phyloP scores from a whole-genome alignment of 2,888 invertebrate genomes.

The Zeuzera pyrina region DNA sequence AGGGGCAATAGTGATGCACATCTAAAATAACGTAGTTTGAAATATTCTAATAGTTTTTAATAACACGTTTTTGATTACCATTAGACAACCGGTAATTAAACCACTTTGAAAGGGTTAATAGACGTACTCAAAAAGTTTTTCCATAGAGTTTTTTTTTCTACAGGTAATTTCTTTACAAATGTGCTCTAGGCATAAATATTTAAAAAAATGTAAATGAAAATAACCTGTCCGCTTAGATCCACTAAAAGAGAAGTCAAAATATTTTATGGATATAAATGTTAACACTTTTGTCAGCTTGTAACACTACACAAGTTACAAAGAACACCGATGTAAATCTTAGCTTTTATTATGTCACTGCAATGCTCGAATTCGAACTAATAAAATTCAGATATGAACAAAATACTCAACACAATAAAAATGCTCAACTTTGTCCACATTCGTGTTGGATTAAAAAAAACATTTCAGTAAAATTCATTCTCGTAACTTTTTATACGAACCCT shows the following conservation, averaged over 20 bases:
- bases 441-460: slow-evolving; percentile 33
- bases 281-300: slow-evolving; percentile 66
- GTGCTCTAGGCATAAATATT: not conserved
- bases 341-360: slow-evolving; percentile 48
- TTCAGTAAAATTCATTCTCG: slow-evolving; percentile 38
- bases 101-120: slow-evolving; percentile 34
- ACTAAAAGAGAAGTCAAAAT: slow-evolving; percentile 67
- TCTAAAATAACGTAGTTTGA: slow-evolving; percentile 32
- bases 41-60: slow-evolving; percentile 67
- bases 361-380: slow-evolving; percentile 40
- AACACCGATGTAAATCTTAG: slow-evolving; percentile 54
- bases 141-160: not conserved
- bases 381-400: slow-evolving; percentile 65
- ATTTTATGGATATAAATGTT: slow-evolving; percentile 65
- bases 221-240: slow-evolving; percentile 34
- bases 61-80: slow-evolving; percentile 51
- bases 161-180: not conserved
- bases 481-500: slow-evolving; percentile 50
- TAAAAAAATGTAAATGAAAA: slow-evolving; percentile 18
- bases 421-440: slow-evolving; percentile 32
- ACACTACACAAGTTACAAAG: slow-evolving; percentile 56
- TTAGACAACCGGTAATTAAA: slow-evolving; percentile 64
- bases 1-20: slow-evolving; percentile 32
- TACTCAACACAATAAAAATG: slow-evolving; percentile 55
- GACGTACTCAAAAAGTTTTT: slow-evolving; percentile 8